phyloP scores from a whole-genome alignment of 1,140 invertebrate species.

The Ceratina calcarata region DNA sequence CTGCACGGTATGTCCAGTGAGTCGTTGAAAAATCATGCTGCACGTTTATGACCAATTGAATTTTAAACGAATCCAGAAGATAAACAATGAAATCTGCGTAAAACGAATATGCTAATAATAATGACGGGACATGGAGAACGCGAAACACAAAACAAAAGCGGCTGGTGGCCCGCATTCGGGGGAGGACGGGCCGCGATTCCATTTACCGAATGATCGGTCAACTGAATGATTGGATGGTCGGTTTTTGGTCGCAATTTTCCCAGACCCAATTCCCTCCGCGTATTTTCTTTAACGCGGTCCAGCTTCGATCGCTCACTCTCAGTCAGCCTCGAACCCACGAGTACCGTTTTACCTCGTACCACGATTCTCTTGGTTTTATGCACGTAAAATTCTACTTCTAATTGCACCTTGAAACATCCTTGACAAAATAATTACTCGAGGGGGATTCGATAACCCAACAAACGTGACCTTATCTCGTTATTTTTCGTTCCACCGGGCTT shows the following conservation, averaged over 20 bases:
- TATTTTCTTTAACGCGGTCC: constrained; percentile 14
- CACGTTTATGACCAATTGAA: not conserved
- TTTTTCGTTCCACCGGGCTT: not conserved
- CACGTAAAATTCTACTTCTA: constrained; percentile 7
- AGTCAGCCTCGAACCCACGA: not conserved
- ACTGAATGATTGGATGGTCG: constrained; percentile 35
- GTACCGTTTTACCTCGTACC: not conserved
- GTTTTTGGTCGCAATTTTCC: constrained; percentile 28
- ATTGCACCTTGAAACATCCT: constrained; percentile 9
- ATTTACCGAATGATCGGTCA: constrained; percentile 42
- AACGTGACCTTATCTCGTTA: not conserved
- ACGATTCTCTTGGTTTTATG: not conserved
- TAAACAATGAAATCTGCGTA: constrained; percentile 18
- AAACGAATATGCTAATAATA: constrained; percentile 18
- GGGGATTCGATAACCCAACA: not conserved
- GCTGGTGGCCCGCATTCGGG: not conserved
- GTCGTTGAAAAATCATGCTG: not conserved
- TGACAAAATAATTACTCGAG: constrained; percentile 4
- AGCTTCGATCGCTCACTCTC: not conserved
- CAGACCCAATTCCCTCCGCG: constrained; percentile 5
- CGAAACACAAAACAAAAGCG: not conserved
- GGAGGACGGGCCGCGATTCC: constrained; percentile 4
- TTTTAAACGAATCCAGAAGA: not conserved
- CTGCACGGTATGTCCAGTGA: too few relatives aligned
- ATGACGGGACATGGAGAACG: not conserved